phyloP scores from a whole-genome alignment of 2,797 vertebrate genomes.

The Sternotherus odoratus region DNA sequence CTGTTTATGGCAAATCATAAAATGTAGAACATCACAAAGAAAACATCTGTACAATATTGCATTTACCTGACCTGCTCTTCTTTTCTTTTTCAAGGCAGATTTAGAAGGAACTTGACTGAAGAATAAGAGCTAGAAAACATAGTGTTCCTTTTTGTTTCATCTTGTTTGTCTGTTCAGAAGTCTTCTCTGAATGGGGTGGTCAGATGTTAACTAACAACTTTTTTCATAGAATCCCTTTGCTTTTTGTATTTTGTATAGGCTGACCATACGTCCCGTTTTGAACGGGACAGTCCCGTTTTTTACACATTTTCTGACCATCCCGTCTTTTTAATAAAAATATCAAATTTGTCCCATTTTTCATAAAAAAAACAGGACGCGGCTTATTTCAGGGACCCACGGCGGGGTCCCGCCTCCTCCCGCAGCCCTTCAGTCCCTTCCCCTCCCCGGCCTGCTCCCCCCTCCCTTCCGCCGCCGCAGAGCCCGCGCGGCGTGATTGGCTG shows the following conservation, averaged over 20 bases:
- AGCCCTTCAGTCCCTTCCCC: no score
- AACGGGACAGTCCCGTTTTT: no score
- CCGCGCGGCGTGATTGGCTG: no score
- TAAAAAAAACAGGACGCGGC: no score
- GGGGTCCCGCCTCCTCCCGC: no score
- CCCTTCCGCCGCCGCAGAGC: no score
- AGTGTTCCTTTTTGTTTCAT: not conserved
- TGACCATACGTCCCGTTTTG: no score
- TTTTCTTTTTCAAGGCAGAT: not conserved
- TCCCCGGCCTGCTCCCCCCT: no score
- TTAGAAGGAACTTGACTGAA: not conserved
- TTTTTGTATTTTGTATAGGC: not conserved
- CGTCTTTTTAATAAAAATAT: no score
- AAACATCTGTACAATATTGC: not conserved
- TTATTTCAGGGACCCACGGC: no score
- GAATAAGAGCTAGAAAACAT: not conserved
- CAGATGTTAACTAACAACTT: not conserved
- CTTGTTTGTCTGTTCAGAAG: rapidly evolving
- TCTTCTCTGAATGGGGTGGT: not conserved
- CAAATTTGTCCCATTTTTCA: no score
- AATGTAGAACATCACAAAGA: not conserved
- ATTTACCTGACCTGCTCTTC: not conserved
- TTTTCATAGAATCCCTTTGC: not conserved
- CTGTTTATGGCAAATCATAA: not conserved
- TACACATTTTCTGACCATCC: no score